Percentiles rank a stretch among this genome's conserved stretches.
These are phyloP conservation scores for Enhydra lutris DNA, from an alignment of 2,113 vertebrate species.

Conservation along the genomic window DNA sequence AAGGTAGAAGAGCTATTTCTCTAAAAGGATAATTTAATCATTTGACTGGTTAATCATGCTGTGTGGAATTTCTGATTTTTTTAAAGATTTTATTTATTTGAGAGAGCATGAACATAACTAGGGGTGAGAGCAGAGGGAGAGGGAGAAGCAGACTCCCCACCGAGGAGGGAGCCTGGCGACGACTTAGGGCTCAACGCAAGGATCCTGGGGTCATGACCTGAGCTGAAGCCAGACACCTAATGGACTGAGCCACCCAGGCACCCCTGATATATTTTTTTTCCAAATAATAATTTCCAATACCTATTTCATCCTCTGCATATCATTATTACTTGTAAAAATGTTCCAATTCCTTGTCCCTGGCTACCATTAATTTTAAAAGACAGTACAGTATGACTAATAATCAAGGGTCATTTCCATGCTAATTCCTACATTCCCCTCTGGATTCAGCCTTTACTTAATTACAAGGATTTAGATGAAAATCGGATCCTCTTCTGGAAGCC, in stretches of 20 bases:
- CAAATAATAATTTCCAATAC: not conserved
- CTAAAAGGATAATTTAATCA: not conserved
- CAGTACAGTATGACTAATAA: not conserved
- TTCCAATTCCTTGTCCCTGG: not conserved
- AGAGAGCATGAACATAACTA: not conserved
- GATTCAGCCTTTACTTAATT: conserved; percentile 19
- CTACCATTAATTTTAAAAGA: conserved; percentile 26
- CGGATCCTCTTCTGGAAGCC: not conserved
- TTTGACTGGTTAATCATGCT: not conserved
- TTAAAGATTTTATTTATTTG: not conserved
- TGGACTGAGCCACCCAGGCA: not conserved
- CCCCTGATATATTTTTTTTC: not conserved
- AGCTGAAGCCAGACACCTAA: not conserved
- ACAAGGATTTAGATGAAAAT: conserved; percentile 1
- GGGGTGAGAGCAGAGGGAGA: not conserved
- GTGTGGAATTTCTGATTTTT: not conserved
- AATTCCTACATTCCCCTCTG: not conserved
- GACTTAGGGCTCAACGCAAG: not conserved
- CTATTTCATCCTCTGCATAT: not conserved
- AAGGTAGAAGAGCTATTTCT: not conserved
- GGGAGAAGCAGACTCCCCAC: not conserved
- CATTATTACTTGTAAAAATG: conserved; percentile 30
- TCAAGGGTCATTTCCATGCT: not conserved
- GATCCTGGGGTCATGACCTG: not conserved
- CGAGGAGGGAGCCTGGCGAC: not conserved